Evolutionary conservation across 2,888 invertebrate species (phyloP), one percentile per base, ranked within the genome.

Genomic region (Erebia ligea): DNA sequence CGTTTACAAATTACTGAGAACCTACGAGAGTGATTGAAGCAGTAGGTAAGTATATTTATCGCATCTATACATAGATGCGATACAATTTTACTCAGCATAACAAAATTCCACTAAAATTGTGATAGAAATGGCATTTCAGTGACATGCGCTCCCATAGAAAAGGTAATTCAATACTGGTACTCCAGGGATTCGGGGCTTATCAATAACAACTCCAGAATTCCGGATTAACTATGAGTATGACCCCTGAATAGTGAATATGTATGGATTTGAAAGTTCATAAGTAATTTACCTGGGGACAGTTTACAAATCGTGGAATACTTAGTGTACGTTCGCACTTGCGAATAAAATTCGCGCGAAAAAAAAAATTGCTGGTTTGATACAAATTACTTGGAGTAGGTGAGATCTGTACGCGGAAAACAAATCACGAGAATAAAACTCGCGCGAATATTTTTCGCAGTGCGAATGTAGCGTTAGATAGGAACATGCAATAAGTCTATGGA

Each of bases 1-100:
- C 17, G 63, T 25, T 56, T 61, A 19, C 65, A 64, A 66, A 52
- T 68, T 6, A 34, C n/a, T 11, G 34, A 58, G 50, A 58, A 48
- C 67, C 17, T 56, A 56, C 17, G 52, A 69, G 58, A 48, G 48
- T 17, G 17, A 52, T 34, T 34, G 25, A 15, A 57, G 56, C 8
- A 52, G 8, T n/a, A n/a, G n/a, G n/a, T n/a, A n/a, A n/a, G n/a
- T 42, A 48, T 21, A 48, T 15, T 21, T 45, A 48, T 11, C 62
- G 13, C 62, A 19, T 21, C 1, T 19, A n/a, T n/a, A 17, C 17
- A n/a, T 52, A 48, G 11, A 42, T 11, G 11, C 2, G 9, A 42
- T 42, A 45, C 13, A 13, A 45, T 13, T 6, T n/a, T 15, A 3
- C 25, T 25, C 4, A 25, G 5, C 48, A 15, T 48, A n/a, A 3